Evolutionary conservation across 2,888 invertebrate species (phyloP).

Genomic region (Anarsia innoxiella): DNA sequence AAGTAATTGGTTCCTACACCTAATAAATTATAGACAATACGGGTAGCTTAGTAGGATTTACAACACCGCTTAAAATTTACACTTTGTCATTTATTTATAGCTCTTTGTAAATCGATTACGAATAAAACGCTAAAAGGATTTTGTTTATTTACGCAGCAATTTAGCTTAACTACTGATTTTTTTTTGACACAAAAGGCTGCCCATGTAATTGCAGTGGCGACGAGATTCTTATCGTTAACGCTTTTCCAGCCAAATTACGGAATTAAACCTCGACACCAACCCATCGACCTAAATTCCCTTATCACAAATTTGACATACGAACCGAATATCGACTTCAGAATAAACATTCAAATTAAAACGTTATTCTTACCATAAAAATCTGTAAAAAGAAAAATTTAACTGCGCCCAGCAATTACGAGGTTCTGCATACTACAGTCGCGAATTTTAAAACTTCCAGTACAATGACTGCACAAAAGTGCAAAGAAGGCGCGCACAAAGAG

Average conservation of each 20-base stretch:
- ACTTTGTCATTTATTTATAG: background rate
- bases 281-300: constrained; percentile 36
- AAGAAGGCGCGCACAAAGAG: constrained; percentile 61
- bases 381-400: background rate
- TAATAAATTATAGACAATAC: constrained; percentile 8
- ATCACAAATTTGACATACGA: constrained; percentile 23
- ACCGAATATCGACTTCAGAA: background rate
- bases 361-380: background rate
- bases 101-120: constrained; percentile 1
- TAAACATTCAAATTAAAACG: background rate
- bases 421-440: constrained; percentile 26
- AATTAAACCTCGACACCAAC: constrained; percentile 38
- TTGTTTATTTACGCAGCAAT: constrained; percentile 49
- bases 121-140: background rate
- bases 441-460: constrained; percentile 48
- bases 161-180: constrained; percentile 44
- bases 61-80: background rate
- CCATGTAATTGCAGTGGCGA: constrained; percentile 53
- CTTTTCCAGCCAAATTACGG: constrained; percentile 47
- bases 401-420: constrained; percentile 32
- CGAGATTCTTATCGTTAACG: constrained; percentile 54
- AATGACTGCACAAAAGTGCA: constrained; percentile 58
- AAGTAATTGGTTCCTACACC: background rate
- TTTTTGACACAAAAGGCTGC: constrained; percentile 44
- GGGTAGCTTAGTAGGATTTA: constrained; percentile 6